These are phyloP conservation scores for Poeciliopsis infans DNA, from an alignment of 2,797 vertebrate genomes.

Conservation along the genomic window DNA sequence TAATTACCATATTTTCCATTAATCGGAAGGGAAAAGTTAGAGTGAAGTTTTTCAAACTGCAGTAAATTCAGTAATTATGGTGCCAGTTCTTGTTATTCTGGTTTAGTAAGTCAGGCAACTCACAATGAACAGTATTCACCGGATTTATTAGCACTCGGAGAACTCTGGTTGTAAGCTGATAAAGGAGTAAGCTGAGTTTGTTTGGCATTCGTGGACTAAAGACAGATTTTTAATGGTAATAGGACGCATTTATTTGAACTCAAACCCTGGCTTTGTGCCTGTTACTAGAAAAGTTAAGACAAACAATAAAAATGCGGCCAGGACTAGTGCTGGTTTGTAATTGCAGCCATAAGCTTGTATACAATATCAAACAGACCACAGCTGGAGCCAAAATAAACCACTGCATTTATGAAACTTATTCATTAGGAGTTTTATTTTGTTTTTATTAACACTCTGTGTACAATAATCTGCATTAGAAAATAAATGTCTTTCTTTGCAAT, in stretches of 20 bases:
- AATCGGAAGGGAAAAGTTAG: conserved; percentile 76
- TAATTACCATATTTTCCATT: conserved; percentile 83
- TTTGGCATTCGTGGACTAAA: conserved; percentile 67
- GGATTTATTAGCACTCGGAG: conserved; percentile 75
- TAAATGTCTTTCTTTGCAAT: conserved; percentile 30
- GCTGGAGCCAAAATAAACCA: conserved; percentile 54
- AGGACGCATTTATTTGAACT: conserved; percentile 72
- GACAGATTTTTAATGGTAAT: conserved; percentile 75
- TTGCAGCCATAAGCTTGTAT: conserved; percentile 55
- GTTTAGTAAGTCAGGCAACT: conserved; percentile 69
- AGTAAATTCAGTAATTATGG: conserved; percentile 80
- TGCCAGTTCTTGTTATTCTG: conserved; percentile 76
- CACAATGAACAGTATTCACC: conserved; percentile 75
- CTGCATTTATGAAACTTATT: conserved; percentile 55
- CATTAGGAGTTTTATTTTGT: conserved; percentile 29
- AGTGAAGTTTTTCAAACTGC: conserved; percentile 72
- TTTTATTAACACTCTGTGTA: conserved; percentile 32
- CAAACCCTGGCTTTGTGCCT: conserved; percentile 65
- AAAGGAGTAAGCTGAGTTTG: conserved; percentile 73
- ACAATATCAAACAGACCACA: conserved; percentile 62
- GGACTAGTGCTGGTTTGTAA: conserved; percentile 60
- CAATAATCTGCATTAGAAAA: conserved; percentile 40
- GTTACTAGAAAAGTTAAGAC: conserved; percentile 71
- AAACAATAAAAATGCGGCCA: conserved; percentile 72
- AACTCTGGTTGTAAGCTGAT: conserved; percentile 79